Evolutionary conservation across 2,888 invertebrate genomes (phyloP).

Genomic region (Schizotus pectinicornis): DNA sequence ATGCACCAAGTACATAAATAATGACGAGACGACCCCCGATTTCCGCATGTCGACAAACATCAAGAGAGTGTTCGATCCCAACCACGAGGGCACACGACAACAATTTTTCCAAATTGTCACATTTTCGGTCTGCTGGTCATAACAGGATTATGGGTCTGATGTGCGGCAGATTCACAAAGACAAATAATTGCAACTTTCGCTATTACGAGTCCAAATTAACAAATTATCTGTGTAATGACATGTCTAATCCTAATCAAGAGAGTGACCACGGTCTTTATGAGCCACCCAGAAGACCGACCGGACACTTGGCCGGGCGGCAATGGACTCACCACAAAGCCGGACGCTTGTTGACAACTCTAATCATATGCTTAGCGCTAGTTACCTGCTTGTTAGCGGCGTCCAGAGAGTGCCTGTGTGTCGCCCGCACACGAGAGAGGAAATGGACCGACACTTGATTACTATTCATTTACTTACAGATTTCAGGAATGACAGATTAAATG

Average conservation of each 20-base stretch:
- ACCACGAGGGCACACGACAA: background rate
- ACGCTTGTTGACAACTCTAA: conserved; percentile 35
- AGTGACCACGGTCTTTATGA: conserved; percentile 22
- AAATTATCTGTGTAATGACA: conserved; percentile 38
- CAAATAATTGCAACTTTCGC: conserved; percentile 25
- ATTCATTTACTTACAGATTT: background rate
- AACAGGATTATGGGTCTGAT: conserved; percentile 11
- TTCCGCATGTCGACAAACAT: too few species aligned
- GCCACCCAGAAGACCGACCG: conserved; percentile 24
- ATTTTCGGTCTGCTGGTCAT: conserved; percentile 1
- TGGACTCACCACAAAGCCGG: conserved; percentile 19
- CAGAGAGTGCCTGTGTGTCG: conserved; percentile 23
- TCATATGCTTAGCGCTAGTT: conserved; percentile 36
- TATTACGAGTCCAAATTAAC: conserved; percentile 32
- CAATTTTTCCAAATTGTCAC: conserved; percentile 3
- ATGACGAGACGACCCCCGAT: too few species aligned
- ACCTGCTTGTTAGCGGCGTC: conserved; percentile 37
- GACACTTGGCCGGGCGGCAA: conserved; percentile 1
- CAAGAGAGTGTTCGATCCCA: background rate
- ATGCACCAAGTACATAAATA: too few species aligned
- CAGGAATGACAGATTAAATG: background rate
- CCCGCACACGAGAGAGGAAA: conserved; percentile 8
- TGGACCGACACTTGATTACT: background rate
- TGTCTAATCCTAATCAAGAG: conserved; percentile 37
- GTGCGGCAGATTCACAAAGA: conserved; percentile 20